A percentile compares a stretch with the other conserved stretches of the same genome.
Conservation (phyloP, 2,888 invertebrate genomes). For the Melinaea menophilus region DNA sequence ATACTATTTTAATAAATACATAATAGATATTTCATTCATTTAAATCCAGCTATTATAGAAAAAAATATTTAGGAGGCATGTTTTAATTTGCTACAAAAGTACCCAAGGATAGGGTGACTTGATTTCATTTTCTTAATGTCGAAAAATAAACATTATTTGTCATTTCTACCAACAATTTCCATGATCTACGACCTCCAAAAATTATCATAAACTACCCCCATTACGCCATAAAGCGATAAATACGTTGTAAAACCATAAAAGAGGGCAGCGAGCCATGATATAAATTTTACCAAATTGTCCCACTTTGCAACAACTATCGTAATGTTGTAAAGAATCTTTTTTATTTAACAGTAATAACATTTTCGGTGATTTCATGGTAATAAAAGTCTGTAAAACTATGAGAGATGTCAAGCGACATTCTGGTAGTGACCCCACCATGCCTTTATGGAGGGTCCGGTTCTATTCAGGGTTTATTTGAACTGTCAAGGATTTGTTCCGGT, state of each 20-base stretch:
- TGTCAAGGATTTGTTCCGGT: constrained; percentile 28
- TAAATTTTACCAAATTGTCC: constrained; percentile 67
- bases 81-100: too few relatives aligned
- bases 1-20: too few relatives aligned
- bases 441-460: constrained; percentile 19
- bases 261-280: constrained; percentile 60
- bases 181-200: constrained; percentile 39
- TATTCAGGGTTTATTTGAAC: constrained; percentile 19
- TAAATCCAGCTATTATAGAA: too few relatives aligned
- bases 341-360: constrained; percentile 19
- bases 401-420: neutral
- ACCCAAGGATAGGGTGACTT: too few relatives aligned
- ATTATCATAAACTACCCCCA: constrained; percentile 62
- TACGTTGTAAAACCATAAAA: constrained; percentile 75
- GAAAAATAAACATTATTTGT: neutral
- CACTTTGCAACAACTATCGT: constrained; percentile 60
- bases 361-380: constrained; percentile 11
- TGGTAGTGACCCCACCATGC: neutral
- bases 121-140: neutral
- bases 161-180: constrained; percentile 29
- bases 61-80: too few relatives aligned
- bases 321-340: constrained; percentile 37
- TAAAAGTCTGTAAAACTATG: constrained; percentile 12
- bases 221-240: constrained; percentile 72
- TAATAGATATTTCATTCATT: too few relatives aligned